These are phyloP conservation scores for Actinopyga echinites DNA, from an alignment of 53 echinoderm and acorn worm genomes.

Conservation along the genomic window DNA sequence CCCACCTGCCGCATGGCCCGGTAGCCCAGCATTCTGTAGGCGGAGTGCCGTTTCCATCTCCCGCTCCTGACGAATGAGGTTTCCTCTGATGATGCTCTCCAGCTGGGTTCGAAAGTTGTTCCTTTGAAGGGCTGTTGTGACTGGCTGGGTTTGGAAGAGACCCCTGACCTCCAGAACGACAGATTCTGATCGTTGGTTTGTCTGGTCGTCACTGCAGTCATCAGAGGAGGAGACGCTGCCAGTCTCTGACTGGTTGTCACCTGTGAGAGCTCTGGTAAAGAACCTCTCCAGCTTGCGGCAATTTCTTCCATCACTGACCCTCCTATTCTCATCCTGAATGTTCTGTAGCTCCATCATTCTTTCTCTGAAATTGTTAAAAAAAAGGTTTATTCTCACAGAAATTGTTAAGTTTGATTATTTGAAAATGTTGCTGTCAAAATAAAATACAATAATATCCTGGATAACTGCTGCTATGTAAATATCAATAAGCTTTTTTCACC, in stretches of 20 bases:
- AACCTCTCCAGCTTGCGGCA: slow-evolving; percentile 48
- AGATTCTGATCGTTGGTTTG: slow-evolving; percentile 19
- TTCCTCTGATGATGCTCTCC: slow-evolving; percentile 80
- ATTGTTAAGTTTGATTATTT: too few relatives aligned
- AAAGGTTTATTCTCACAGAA: neutral
- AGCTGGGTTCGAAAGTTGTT: slow-evolving; percentile 69
- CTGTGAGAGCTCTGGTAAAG: slow-evolving; percentile 28
- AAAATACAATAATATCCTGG: too few relatives aligned
- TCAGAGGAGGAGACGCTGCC: slow-evolving; percentile 2
- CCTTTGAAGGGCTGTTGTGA: slow-evolving; percentile 70
- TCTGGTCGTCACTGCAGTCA: slow-evolving; percentile 10
- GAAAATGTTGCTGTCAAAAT: too few relatives aligned
- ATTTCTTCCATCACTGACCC: slow-evolving; percentile 46
- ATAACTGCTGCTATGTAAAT: too few relatives aligned
- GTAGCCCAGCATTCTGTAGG: slow-evolving; percentile 72
- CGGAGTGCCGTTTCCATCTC: slow-evolving; percentile 75
- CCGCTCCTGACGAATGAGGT: slow-evolving; percentile 72
- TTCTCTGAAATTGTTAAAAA: slow-evolving; percentile 56
- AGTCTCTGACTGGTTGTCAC: slow-evolving; percentile 40
- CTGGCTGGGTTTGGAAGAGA: slow-evolving; percentile 65
- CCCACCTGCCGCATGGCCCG: slow-evolving; percentile 41
- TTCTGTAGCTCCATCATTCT: slow-evolving; percentile 77
- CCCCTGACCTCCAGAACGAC: slow-evolving; percentile 50
- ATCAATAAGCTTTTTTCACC: too few relatives aligned
- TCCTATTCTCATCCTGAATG: slow-evolving; percentile 58